Evolutionary conservation across 2,113 vertebrate genomes (phyloP).

Genomic region (Hippocampus mohnikei): DNA sequence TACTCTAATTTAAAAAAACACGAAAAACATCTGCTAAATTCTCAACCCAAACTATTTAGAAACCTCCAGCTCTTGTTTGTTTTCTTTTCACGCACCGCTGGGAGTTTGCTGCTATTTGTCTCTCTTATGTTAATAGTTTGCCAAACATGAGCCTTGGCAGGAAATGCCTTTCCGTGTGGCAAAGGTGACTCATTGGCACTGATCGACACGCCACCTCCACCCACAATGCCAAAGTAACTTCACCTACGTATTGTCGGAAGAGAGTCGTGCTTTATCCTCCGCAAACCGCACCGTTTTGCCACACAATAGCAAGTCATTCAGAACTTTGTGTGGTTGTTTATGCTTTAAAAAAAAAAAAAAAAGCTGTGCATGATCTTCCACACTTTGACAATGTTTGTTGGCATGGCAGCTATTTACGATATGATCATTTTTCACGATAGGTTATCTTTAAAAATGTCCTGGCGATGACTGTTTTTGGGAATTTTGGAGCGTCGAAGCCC

Average conservation of each 20-base stretch:
- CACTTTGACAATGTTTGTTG: background rate
- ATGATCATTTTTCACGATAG: background rate
- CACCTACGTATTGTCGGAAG: conserved; percentile 17
- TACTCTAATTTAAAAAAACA: background rate
- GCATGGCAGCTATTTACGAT: background rate
- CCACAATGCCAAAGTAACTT: conserved; percentile 33
- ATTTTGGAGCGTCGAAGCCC: conserved; percentile 34
- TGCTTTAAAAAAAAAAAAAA: background rate
- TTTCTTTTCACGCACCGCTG: background rate
- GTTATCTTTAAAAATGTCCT: conserved; percentile 26
- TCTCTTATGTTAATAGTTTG: background rate
- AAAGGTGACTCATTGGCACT: conserved; percentile 26
- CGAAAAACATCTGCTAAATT: background rate
- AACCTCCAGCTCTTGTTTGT: background rate
- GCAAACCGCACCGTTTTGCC: conserved; percentile 2
- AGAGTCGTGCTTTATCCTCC: background rate
- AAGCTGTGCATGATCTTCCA: background rate
- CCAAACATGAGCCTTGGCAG: conserved; percentile 30
- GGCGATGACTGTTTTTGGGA: conserved; percentile 42
- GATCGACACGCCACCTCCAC: conserved; percentile 33
- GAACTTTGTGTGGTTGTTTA: background rate
- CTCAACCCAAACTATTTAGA: too few species aligned
- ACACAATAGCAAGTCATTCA: conserved; percentile 7
- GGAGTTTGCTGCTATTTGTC: background rate
- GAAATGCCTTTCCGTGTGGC: conserved; percentile 14